Evolutionary conservation across 2,797 vertebrate species (phyloP).

Genomic region (Anguilla marmorata): DNA sequence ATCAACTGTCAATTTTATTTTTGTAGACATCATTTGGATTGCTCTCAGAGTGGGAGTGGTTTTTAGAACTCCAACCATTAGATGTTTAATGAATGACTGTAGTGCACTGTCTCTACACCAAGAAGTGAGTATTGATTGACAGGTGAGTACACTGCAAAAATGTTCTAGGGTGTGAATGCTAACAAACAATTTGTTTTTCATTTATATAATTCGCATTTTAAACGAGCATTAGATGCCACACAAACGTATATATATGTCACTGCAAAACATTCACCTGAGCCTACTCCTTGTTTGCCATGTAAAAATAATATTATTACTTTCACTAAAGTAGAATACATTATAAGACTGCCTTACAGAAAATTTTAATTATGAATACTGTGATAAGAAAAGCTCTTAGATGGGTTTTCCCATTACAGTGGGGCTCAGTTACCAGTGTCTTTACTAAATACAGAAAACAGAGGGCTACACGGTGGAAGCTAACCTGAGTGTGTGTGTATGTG

Average conservation of each 20-base stretch:
- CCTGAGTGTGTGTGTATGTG: background rate
- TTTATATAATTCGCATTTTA: background rate
- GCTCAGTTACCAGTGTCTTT: background rate
- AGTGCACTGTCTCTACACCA: background rate
- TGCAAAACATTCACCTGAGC: no score
- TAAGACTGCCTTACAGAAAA: no score
- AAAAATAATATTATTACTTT: no score
- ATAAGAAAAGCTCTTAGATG: background rate
- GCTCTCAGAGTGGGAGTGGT: background rate
- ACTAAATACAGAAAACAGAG: background rate
- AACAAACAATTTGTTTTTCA: background rate
- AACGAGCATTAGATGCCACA: background rate
- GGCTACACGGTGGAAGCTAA: background rate
- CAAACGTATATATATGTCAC: no score
- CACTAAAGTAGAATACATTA: no score
- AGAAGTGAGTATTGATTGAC: background rate
- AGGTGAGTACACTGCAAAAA: background rate
- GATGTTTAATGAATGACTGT: background rate
- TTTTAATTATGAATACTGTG: no score
- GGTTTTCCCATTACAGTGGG: background rate
- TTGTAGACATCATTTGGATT: background rate
- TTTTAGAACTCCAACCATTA: background rate
- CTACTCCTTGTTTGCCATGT: no score
- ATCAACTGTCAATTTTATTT: background rate
- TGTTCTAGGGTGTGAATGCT: background rate